phyloP scores from a whole-genome alignment of 1,140 invertebrate genomes.

The Trachymyrmex septentrionalis region DNA sequence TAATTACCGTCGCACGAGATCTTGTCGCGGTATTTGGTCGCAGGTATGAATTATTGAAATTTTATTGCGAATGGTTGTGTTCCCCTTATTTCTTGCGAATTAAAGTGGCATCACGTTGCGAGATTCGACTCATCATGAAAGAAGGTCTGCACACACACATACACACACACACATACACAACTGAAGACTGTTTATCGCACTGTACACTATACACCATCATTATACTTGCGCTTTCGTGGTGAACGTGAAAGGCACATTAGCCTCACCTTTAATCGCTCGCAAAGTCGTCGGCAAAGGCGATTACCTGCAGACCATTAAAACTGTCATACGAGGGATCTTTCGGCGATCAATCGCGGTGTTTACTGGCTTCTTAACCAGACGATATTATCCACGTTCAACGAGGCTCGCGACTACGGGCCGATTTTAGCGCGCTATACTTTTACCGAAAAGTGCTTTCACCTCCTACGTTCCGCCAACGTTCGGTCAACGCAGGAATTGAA shows the following conservation, averaged over 20 bases:
- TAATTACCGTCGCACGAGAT: slow-evolving; percentile 9
- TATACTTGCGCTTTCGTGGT: not conserved
- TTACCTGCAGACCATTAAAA: slow-evolving; percentile 61
- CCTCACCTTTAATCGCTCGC: slow-evolving; percentile 66
- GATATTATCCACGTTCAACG: slow-evolving; percentile 8
- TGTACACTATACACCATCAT: not conserved
- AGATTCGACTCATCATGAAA: slow-evolving; percentile 39
- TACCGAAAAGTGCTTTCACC: slow-evolving; percentile 20
- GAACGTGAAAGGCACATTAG: slow-evolving; percentile 66
- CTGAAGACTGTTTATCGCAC: not conserved
- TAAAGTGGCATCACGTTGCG: slow-evolving; percentile 27
- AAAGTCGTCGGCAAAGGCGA: slow-evolving; percentile 49
- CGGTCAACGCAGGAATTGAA: not conserved
- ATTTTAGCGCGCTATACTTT: slow-evolving; percentile 22
- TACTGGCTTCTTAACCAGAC: slow-evolving; percentile 45
- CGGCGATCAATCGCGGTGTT: slow-evolving; percentile 63
- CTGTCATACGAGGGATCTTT: slow-evolving; percentile 56
- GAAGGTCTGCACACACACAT: not conserved
- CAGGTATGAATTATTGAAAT: slow-evolving; percentile 26
- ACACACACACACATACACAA: not conserved
- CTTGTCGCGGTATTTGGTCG: not conserved
- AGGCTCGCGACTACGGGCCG: not conserved
- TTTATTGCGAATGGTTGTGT: slow-evolving; percentile 8
- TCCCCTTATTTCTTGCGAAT: slow-evolving; percentile 40
- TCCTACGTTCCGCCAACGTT: not conserved